phyloP scores from a whole-genome alignment of 2,113 vertebrate genomes.

The Chionis minor region DNA sequence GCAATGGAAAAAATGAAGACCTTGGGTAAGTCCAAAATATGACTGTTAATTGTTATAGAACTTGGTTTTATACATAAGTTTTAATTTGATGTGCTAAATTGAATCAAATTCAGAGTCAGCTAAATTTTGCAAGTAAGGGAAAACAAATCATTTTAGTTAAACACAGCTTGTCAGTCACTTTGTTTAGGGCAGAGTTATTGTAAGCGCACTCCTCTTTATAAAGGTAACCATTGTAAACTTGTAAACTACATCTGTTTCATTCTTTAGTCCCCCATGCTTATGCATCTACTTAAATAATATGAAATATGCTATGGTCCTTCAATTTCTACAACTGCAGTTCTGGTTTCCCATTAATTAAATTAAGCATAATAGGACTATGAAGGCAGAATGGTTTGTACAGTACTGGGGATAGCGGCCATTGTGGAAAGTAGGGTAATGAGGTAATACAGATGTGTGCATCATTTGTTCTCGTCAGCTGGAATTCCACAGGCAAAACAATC shows the following conservation, averaged over 20 bases:
- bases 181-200: background rate
- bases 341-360: constrained; percentile 18
- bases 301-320: background rate
- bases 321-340: background rate
- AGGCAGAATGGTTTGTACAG: background rate
- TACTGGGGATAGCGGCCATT: background rate
- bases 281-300: background rate
- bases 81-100: background rate
- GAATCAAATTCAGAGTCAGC: background rate
- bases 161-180: background rate
- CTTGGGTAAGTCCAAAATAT: constrained; percentile 67
- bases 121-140: background rate
- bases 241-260: background rate
- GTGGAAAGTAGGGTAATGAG: background rate
- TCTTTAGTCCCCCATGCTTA: background rate
- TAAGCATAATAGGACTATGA: background rate
- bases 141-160: background rate
- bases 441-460: background rate
- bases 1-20: constrained; percentile 71
- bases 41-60: background rate
- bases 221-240: background rate
- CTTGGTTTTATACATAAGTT: background rate
- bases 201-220: background rate
- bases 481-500: background rate
- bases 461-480: background rate